Base-by-base conservation (phyloP, 2,113 vertebrate genomes). In the Willisornis vidua region DNA sequence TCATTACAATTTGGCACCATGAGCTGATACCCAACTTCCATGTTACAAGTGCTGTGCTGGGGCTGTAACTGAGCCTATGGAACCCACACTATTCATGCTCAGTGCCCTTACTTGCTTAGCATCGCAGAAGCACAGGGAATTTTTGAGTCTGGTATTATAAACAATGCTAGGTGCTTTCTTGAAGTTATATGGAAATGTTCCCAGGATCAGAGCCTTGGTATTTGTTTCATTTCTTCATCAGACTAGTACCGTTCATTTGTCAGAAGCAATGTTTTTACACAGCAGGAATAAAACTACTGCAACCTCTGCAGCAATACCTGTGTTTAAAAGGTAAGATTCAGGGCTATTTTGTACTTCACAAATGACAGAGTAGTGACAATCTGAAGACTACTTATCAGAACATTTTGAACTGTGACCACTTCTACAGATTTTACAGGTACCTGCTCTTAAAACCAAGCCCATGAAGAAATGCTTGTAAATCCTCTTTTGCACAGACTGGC, bases 91-190 rank as follows among this genome's bases (percentile, higher is more conserved):
- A 4, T 24, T 26, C 26, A 7, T 2, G 39, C 35, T 35, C 7
- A 18, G 15, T 23, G 28, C 49, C 24, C 57, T 9, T 48, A 19
- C 33, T 76, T 7, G 2, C 33, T 75, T 45, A 12, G 28, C 23
- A 15, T 63, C 0, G 0, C n/a, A 65, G 39, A 55, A 76, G 35
- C 39, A n/a, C 4, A 4, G 43, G 46, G 15, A 67, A 63, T 13
- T 72, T 75, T 70, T 20, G 26, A 33, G 52, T 19, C 58, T 63
- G 16, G 5, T 55, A 79, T 83, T 55, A 49, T 24, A 75, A 31
- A 63, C 1, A 7, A 33, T 74, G 35, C 35, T 71, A 39, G 33
- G 23, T 79, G 43, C 4, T 31, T 37, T 54, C 33, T 24, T 65
- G n/a, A 66, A 79, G 15, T 46, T 63, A 26, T 5, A 67, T 0